phyloP scores from a whole-genome alignment of 2,888 invertebrate species.

The Pyrochroa serraticornis region DNA sequence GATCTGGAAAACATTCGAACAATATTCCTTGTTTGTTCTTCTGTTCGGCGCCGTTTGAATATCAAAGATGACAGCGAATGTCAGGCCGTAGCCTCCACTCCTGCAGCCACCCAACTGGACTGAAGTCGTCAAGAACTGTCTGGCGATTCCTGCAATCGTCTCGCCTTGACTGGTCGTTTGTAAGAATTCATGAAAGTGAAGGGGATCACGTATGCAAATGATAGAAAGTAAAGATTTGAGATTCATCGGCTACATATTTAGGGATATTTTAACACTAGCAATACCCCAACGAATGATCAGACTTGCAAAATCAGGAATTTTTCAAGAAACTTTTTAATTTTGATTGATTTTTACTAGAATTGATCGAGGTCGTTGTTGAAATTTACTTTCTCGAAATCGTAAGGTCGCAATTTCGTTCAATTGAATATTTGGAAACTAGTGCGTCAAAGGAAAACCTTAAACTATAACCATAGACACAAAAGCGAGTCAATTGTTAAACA shows the following conservation, averaged over 20 bases:
- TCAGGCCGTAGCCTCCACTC: constrained; percentile 26
- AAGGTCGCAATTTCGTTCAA: too few relatives aligned
- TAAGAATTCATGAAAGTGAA: constrained; percentile 43
- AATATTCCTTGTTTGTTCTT: too few relatives aligned
- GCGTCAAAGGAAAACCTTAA: too few relatives aligned
- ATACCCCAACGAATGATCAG: not conserved
- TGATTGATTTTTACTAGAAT: not conserved
- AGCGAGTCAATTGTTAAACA: constrained; percentile 8
- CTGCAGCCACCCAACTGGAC: constrained; percentile 14
- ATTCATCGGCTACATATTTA: constrained; percentile 37
- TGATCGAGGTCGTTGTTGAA: not conserved
- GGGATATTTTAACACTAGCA: constrained; percentile 19
- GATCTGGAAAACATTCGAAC: too few relatives aligned
- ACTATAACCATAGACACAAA: too few relatives aligned
- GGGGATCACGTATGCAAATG: constrained; percentile 44
- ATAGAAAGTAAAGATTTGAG: constrained; percentile 44
- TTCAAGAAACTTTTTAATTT: not conserved
- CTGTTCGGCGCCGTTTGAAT: constrained; percentile 5
- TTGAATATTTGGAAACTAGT: too few relatives aligned
- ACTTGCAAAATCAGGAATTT: not conserved
- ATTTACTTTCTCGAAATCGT: not conserved
- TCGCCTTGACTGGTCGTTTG: constrained; percentile 14
- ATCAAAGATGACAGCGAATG: constrained; percentile 28
- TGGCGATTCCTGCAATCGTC: not conserved
- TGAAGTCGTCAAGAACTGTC: not conserved